Evolutionary conservation across 2,113 vertebrate species (phyloP).

Genomic region (Xenopus tropicalis): DNA sequence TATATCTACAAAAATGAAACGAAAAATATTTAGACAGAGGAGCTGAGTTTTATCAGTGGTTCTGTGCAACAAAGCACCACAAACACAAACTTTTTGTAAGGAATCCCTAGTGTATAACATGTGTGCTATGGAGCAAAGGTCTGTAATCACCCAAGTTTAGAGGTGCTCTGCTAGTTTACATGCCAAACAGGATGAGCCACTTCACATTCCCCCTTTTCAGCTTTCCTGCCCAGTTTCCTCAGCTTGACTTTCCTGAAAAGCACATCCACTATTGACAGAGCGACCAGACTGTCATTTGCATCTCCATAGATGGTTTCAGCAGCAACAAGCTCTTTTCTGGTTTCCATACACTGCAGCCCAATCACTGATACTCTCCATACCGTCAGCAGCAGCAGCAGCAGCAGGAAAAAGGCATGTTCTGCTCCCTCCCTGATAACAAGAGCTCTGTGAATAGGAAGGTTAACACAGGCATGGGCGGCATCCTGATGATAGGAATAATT

Average conservation of each 20-base stretch:
- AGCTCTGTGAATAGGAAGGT: constrained; percentile 65
- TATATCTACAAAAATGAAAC: too few relatives aligned
- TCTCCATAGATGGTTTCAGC: constrained; percentile 52
- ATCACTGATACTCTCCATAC: constrained; percentile 41
- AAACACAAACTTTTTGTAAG: too few relatives aligned
- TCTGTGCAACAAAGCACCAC: too few relatives aligned
- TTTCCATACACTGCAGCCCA: constrained; percentile 43
- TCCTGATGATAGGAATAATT: constrained; percentile 57
- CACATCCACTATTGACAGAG: constrained; percentile 47
- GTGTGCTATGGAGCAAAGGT: too few relatives aligned
- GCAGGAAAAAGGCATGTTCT: constrained; percentile 36
- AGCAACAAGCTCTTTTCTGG: constrained; percentile 29
- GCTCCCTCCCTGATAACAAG: constrained; percentile 64
- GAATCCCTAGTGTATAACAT: too few relatives aligned
- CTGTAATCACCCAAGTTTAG: background rate
- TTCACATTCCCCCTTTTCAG: constrained; percentile 36
- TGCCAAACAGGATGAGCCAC: constrained; percentile 41
- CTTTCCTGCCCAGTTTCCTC: constrained; percentile 41
- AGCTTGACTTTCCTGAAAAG: constrained; percentile 47
- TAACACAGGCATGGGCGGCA: constrained; percentile 62
- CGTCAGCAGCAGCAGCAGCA: constrained; percentile 34
- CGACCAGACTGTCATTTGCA: constrained; percentile 54
- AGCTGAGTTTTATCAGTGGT: too few relatives aligned
- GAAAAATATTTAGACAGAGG: too few relatives aligned
- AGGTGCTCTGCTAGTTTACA: background rate